phyloP scores from a whole-genome alignment of 92 coral and sea anemone species.

The Zoanthus sociatus region DNA sequence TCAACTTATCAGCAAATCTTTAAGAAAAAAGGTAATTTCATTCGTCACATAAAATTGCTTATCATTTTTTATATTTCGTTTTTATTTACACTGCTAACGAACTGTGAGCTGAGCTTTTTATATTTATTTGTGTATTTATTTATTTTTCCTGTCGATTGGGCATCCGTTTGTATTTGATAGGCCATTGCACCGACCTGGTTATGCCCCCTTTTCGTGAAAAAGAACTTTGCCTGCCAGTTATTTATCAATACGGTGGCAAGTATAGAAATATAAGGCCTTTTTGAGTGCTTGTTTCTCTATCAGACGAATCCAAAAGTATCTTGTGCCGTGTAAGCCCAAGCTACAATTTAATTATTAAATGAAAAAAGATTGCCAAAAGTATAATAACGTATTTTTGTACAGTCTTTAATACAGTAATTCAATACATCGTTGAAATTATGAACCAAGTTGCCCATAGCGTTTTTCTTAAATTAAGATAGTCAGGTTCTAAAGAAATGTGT shows the following conservation, averaged over 20 bases:
- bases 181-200: not conserved
- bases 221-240: not conserved
- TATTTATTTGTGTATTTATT: not conserved
- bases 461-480: not conserved
- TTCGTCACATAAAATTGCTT: too few species aligned
- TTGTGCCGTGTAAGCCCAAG: not conserved
- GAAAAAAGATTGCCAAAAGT: conserved; percentile 8
- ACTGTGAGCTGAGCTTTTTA: not conserved
- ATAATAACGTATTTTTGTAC: conserved; percentile 36
- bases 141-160: not conserved
- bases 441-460: not conserved
- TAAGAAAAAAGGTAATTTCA: too few species aligned
- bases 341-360: not conserved
- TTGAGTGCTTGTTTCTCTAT: not conserved
- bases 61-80: too few species aligned
- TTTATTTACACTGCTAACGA: too few species aligned
- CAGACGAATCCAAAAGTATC: not conserved
- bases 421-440: not conserved
- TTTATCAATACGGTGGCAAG: not conserved
- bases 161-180: not conserved
- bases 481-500: not conserved
- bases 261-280: not conserved
- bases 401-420: conserved; percentile 6
- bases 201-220: not conserved
- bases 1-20: too few species aligned